These are phyloP conservation scores for Gracilinanus agilis DNA, from an alignment of 2,113 vertebrate species.

Conservation along the genomic window DNA sequence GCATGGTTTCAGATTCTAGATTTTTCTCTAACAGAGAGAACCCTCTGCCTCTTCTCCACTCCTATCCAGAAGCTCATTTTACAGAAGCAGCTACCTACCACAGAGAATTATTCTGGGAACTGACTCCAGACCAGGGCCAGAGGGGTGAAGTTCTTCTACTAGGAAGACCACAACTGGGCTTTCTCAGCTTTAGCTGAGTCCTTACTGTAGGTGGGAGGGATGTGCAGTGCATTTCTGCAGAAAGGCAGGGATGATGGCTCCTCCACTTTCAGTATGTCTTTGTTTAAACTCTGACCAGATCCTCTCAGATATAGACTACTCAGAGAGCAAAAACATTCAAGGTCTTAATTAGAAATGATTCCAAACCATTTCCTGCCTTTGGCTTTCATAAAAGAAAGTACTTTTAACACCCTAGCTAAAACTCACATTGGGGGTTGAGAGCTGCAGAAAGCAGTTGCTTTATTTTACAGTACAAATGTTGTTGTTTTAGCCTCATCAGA, in stretches of 20 bases:
- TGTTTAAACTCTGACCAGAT: background rate
- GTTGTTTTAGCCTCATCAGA: background rate
- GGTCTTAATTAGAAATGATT: background rate
- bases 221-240: background rate
- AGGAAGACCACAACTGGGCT: background rate
- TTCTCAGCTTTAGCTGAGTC: background rate
- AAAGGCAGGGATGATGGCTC: background rate
- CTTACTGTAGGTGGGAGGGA: background rate
- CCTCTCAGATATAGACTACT: background rate
- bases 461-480: background rate
- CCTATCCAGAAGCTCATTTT: background rate
- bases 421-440: background rate
- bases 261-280: background rate
- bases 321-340: background rate
- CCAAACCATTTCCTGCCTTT: background rate
- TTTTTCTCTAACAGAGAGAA: background rate
- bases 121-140: background rate
- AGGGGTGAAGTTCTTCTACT: background rate
- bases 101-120: no score
- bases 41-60: background rate
- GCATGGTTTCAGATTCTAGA: background rate
- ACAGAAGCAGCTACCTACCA: background rate
- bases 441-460: background rate
- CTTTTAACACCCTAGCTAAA: background rate
- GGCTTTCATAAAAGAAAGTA: background rate